Percentiles rank a stretch among this genome's conserved stretches.
phyloP scores from a whole-genome alignment of 2,797 vertebrate species.

The Lepus oiostolus region DNA sequence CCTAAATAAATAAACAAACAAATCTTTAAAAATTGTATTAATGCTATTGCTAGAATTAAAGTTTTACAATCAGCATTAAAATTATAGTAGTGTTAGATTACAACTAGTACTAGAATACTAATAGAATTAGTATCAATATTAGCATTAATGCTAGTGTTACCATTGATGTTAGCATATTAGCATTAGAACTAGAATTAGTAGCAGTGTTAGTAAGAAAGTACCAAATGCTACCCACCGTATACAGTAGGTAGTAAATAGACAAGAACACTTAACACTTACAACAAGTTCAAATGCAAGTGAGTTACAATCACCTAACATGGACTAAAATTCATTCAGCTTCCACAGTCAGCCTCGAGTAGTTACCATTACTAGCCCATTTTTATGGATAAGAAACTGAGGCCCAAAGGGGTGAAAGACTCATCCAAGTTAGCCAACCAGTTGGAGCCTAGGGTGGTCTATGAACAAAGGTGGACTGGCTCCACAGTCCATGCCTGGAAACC shows the following conservation, averaged over 20 bases:
- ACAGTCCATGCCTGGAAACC: neutral
- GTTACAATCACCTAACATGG: constrained; percentile 27
- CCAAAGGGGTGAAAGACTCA: neutral
- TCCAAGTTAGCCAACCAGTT: neutral
- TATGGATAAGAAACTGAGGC: constrained; percentile 12
- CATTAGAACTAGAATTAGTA: constrained; percentile 33
- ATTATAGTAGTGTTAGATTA: constrained; percentile 5
- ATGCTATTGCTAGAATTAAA: neutral
- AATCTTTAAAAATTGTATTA: too few relatives aligned
- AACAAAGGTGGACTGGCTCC: neutral
- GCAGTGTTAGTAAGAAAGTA: neutral
- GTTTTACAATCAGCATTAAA: constrained; percentile 25
- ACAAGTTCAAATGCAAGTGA: constrained; percentile 43
- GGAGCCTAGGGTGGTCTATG: neutral
- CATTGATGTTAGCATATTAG: constrained; percentile 39
- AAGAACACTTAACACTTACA: constrained; percentile 46
- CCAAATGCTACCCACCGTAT: neutral
- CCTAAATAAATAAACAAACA: too few relatives aligned
- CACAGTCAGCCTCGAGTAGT: neutral
- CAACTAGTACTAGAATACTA: constrained; percentile 20
- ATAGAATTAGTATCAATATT: neutral
- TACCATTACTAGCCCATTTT: constrained; percentile 3
- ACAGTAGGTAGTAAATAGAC: constrained; percentile 28
- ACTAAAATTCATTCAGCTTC: constrained; percentile 31
- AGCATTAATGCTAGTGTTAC: constrained; percentile 27